Evolutionary conservation across 2,113 vertebrate genomes (phyloP).

Genomic region (Menura novaehollandiae): DNA sequence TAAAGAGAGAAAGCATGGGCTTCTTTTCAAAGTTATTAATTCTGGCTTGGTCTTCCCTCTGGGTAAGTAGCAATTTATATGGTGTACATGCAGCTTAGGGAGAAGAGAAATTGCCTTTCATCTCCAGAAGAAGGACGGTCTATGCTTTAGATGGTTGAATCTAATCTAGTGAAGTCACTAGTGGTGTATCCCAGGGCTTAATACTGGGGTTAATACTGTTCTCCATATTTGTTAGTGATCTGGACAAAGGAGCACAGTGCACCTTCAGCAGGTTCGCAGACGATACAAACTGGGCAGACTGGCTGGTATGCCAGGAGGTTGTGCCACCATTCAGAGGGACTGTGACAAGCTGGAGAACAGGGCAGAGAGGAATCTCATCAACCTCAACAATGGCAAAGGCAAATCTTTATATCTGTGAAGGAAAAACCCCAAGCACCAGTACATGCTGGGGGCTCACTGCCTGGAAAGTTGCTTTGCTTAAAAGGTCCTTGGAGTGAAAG

Average conservation of each 20-base stretch:
- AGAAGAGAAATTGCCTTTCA: not conserved
- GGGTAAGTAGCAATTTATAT: not conserved
- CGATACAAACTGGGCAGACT: not conserved
- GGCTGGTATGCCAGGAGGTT: not conserved
- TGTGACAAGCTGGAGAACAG: not conserved
- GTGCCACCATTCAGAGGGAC: not conserved
- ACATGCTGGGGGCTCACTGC: not conserved
- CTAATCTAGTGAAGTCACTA: not conserved
- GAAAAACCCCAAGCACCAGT: not conserved
- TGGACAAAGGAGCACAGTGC: not conserved
- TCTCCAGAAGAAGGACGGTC: not conserved
- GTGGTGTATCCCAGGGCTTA: not conserved
- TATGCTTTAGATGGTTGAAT: not conserved
- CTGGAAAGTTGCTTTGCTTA: not conserved
- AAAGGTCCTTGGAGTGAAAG: not conserved
- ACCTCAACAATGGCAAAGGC: not conserved
- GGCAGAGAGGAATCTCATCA: not conserved
- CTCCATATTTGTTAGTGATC: not conserved
- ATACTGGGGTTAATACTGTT: not conserved
- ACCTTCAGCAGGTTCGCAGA: not conserved
- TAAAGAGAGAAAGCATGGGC: not conserved
- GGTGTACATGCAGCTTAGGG: not conserved
- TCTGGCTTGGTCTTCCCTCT: not conserved
- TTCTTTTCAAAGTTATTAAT: constrained; percentile 6
- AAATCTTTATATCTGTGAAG: not conserved